These are phyloP conservation scores for Hedychridium roseum DNA, from an alignment of 2,888 invertebrate genomes.

Conservation along the genomic window DNA sequence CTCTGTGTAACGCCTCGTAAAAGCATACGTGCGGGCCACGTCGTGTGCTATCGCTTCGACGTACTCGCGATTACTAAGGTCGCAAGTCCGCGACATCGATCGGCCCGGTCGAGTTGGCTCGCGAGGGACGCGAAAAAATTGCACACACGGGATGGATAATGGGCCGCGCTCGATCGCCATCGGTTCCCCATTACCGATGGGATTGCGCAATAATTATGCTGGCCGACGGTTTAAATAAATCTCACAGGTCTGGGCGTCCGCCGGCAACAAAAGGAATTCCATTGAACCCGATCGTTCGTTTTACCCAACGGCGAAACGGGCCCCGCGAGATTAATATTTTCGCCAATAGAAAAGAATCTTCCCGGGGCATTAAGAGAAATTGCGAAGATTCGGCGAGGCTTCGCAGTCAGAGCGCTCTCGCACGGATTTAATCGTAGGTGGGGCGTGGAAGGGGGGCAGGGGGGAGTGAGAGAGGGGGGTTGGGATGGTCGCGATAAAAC, in stretches of 20 bases:
- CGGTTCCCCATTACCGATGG: constrained; percentile 7
- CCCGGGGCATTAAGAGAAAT: neutral
- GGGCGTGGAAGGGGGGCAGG: no score
- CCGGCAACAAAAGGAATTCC: no score
- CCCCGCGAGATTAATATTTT: no score
- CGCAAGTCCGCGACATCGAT: constrained; percentile 27
- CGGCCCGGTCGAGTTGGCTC: constrained; percentile 14
- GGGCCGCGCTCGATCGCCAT: constrained; percentile 15
- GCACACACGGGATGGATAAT: constrained; percentile 21
- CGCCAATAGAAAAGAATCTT: neutral
- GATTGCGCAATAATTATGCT: constrained; percentile 21
- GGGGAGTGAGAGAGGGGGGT: no score
- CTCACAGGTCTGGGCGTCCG: no score
- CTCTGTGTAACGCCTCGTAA: neutral
- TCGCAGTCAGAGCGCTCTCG: no score
- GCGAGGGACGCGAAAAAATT: constrained; percentile 17
- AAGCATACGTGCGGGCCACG: constrained; percentile 18
- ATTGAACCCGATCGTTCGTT: no score
- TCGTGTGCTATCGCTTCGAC: constrained; percentile 18
- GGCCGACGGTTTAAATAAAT: no score
- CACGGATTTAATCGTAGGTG: no score
- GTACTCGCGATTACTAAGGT: constrained; percentile 17
- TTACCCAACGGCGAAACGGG: no score
- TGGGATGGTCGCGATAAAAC: no score
- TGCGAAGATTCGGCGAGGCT: neutral